Conservation (phyloP, 1,140 invertebrate species). For the Solenopsis invicta region DNA sequence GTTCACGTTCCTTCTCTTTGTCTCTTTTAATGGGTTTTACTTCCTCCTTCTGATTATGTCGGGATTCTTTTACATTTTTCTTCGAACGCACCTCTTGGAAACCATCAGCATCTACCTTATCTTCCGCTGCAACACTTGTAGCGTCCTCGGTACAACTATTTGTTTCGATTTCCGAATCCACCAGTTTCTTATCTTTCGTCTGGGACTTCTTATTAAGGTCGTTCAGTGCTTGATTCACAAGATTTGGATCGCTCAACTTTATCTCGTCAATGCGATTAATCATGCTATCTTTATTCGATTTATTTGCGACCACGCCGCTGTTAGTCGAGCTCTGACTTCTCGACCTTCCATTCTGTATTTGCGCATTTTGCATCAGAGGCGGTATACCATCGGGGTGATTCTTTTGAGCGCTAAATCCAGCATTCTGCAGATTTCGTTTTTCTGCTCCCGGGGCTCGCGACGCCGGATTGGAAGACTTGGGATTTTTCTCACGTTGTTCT, state of each 20-base stretch:
- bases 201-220: constrained; percentile 86
- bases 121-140: constrained; percentile 79
- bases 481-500: constrained; percentile 80
- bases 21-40: constrained; percentile 84
- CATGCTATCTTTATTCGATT: constrained; percentile 83
- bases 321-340: constrained; percentile 79
- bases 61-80: constrained; percentile 90
- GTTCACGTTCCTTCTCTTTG: constrained; percentile 85
- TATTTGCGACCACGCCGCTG: constrained; percentile 68
- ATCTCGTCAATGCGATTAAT: constrained; percentile 89
- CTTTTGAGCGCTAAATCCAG: constrained; percentile 78
- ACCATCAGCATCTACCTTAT: constrained; percentile 89
- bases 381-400: constrained; percentile 79
- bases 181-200: constrained; percentile 81
- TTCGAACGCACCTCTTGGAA: constrained; percentile 96
- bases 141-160: constrained; percentile 84
- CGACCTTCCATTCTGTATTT: constrained; percentile 81
- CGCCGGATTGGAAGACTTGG: constrained; percentile 78
- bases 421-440: constrained; percentile 82
- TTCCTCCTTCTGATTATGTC: constrained; percentile 87
- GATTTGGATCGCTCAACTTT: constrained; percentile 88
- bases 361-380: constrained; percentile 78
- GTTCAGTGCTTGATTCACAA: constrained; percentile 88
- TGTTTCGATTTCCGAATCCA: constrained; percentile 86
- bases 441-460: constrained; percentile 83